phyloP scores from a whole-genome alignment of 37 sponge, comb jelly and placozoan species.

The Bolinopsis microptera region DNA sequence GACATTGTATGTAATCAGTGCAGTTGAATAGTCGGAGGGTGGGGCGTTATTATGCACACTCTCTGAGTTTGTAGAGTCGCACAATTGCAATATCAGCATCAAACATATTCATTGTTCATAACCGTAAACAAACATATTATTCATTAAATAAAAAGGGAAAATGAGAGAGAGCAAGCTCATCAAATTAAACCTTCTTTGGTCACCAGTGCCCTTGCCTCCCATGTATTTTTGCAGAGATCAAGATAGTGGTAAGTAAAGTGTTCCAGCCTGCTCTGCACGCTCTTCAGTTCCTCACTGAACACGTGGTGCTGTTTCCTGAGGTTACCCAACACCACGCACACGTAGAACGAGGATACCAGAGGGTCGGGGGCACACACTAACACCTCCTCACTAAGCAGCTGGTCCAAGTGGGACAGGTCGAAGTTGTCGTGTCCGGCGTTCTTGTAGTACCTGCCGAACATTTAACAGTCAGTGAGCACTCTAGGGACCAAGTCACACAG shows the following conservation, averaged over 20 bases:
- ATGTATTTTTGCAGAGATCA: neutral
- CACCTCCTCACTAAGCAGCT: neutral
- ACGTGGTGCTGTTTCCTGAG: neutral
- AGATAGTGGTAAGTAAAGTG: neutral
- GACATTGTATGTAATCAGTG: too few species aligned
- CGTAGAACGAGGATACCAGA: neutral
- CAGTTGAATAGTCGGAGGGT: too few species aligned
- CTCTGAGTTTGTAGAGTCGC: too few species aligned
- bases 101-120: too few species aligned
- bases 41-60: too few species aligned
- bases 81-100: too few species aligned
- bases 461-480: too few species aligned
- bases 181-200: neutral
- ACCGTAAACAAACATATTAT: too few species aligned
- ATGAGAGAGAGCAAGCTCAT: too few species aligned
- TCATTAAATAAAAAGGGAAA: too few species aligned
- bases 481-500: too few species aligned
- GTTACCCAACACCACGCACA: neutral
- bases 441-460: neutral
- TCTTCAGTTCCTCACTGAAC: neutral
- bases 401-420: neutral
- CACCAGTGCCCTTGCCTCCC: neutral
- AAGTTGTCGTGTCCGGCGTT: neutral
- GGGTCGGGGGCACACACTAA: neutral
- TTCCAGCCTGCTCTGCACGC: neutral